Evolutionary conservation across 2,888 invertebrate species (phyloP).

Genomic region (Tanaodytes sp.): DNA sequence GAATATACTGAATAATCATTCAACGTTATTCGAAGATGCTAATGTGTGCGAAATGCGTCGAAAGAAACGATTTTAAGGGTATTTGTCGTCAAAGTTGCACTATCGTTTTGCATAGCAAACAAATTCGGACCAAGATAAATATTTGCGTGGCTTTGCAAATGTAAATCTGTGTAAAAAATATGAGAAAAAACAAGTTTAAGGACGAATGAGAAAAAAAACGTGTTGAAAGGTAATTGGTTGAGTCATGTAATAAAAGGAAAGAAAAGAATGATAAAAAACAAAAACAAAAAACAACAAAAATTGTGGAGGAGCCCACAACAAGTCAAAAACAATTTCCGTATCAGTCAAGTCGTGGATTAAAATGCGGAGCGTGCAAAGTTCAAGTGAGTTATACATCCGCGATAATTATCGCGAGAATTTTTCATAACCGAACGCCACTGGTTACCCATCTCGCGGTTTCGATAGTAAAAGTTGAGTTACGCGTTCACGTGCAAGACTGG

Average conservation of each 20-base stretch:
- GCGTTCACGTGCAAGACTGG: neutral
- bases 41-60: too few relatives aligned
- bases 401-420: conserved; percentile 22
- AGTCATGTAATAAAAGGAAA: neutral
- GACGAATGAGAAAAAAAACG: neutral
- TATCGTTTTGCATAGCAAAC: conserved; percentile 27
- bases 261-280: too few relatives aligned
- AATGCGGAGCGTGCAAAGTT: conserved; percentile 20
- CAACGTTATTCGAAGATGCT: too few relatives aligned
- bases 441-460: neutral
- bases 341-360: conserved; percentile 3
- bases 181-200: neutral
- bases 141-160: neutral
- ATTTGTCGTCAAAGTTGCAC: too few relatives aligned
- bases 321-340: conserved; percentile 20
- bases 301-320: neutral
- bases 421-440: conserved; percentile 3
- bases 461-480: conserved; percentile 30
- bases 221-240: too few relatives aligned
- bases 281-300: neutral
- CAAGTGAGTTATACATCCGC: neutral
- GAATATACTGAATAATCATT: too few relatives aligned
- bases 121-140: conserved; percentile 22
- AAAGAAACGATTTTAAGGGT: too few relatives aligned
- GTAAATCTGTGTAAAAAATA: neutral